Percentiles rank a stretch among this genome's conserved stretches.
phyloP scores from a whole-genome alignment of 2,797 vertebrate genomes.

The Myotis findleyi region DNA sequence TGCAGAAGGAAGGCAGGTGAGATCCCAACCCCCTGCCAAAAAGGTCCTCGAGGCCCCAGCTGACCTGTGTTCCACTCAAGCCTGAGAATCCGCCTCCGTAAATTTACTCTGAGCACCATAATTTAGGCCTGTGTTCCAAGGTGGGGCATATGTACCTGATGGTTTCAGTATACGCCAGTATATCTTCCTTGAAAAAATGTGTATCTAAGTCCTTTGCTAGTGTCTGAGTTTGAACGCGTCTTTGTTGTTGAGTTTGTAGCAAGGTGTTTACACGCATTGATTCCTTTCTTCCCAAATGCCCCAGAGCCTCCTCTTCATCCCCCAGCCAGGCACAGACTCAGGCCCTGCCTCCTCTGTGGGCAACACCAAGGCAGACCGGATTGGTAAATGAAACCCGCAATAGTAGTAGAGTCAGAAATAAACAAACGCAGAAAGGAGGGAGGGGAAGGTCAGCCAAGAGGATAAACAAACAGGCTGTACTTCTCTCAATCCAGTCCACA shows the following conservation, averaged over 20 bases:
- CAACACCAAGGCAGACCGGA: background rate
- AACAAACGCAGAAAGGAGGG: conserved; percentile 20
- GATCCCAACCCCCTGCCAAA: background rate
- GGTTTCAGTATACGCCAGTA: background rate
- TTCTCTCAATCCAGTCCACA: background rate
- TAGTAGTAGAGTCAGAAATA: background rate
- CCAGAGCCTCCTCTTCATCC: background rate
- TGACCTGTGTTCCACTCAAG: background rate
- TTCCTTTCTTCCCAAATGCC: background rate
- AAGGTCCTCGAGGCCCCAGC: background rate
- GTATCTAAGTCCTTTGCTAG: background rate
- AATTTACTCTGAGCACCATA: background rate
- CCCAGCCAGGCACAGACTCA: background rate
- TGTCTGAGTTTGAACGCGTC: background rate
- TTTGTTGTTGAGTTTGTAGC: background rate
- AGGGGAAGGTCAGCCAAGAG: background rate
- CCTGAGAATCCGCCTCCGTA: background rate
- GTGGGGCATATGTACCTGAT: background rate
- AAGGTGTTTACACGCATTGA: background rate
- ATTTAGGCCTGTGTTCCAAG: background rate
- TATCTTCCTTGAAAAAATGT: background rate
- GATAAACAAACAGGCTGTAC: background rate
- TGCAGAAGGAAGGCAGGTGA: background rate
- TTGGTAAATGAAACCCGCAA: conserved; percentile 24
- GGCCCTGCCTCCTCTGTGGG: background rate